Evolutionary conservation across 2,888 invertebrate genomes (phyloP).

Genomic region (Zootermopsis nevadensis): DNA sequence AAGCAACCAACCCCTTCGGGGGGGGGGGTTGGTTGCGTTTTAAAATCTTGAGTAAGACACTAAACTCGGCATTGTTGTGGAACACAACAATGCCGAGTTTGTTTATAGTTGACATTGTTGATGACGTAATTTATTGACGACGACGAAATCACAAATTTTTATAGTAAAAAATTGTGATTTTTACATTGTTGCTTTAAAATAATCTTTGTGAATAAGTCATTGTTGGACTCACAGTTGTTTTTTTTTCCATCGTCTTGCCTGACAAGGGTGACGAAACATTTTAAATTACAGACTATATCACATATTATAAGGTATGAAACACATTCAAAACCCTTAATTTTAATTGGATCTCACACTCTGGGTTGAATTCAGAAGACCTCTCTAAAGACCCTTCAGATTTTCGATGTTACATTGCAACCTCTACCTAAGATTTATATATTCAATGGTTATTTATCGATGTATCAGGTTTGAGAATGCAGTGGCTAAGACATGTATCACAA

Average conservation of each 20-base stretch:
- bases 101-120: too few species aligned
- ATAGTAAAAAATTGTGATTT: too few species aligned
- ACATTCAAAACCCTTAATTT: conserved; percentile 26
- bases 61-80: too few species aligned
- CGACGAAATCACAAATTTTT: too few species aligned
- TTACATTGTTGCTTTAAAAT: too few species aligned
- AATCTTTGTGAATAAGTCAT: too few species aligned
- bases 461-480: background rate
- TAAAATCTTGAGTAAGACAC: too few species aligned
- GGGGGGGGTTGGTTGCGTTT: too few species aligned
- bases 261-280: background rate
- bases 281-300: conserved; percentile 25
- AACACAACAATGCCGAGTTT: too few species aligned
- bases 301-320: conserved; percentile 13
- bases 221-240: too few species aligned
- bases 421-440: conserved; percentile 34
- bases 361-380: conserved; percentile 24
- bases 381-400: background rate
- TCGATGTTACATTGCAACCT: background rate
- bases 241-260: background rate
- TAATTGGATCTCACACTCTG: conserved; percentile 42
- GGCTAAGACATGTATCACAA: background rate
- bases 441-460: conserved; percentile 31
- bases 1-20: too few species aligned
- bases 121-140: too few species aligned